A percentile compares a stretch with the other conserved stretches of the same genome.
Conservation (phyloP, 2,797 vertebrate genomes). For the Coccyzus lansbergi region DNA sequence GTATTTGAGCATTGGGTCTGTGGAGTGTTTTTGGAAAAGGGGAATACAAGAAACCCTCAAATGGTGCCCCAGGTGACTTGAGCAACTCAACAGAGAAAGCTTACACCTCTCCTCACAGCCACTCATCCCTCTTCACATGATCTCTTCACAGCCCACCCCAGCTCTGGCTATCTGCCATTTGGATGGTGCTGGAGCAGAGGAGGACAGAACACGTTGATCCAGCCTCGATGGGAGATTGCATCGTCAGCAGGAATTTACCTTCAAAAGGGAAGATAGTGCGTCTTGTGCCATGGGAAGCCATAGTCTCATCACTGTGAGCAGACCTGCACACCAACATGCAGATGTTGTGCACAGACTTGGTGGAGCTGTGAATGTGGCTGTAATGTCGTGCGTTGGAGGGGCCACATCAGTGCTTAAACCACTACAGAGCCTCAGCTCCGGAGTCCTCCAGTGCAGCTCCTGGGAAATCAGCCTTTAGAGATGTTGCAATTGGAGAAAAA, state of each 20-base stretch:
- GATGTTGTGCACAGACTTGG: neutral
- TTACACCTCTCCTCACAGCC: neutral
- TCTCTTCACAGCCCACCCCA: neutral
- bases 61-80: neutral
- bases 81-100: neutral
- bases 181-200: neutral
- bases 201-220: neutral
- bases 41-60: neutral
- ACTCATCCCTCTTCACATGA: too few species aligned
- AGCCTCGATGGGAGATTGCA: neutral
- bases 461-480: neutral
- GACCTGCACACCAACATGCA: rapidly evolving
- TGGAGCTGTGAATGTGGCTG: neutral
- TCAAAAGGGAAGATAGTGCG: neutral
- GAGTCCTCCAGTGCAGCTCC: neutral
- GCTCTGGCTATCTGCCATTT: neutral
- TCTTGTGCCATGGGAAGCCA: neutral
- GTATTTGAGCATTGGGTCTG: neutral
- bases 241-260: neutral
- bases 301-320: rapidly evolving
- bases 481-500: conserved; percentile 7
- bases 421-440: neutral
- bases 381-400: neutral
- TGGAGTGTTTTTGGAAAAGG: neutral
- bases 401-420: neutral